phyloP scores from a whole-genome alignment of 2,888 invertebrate species.

The Colostygia pectinataria region DNA sequence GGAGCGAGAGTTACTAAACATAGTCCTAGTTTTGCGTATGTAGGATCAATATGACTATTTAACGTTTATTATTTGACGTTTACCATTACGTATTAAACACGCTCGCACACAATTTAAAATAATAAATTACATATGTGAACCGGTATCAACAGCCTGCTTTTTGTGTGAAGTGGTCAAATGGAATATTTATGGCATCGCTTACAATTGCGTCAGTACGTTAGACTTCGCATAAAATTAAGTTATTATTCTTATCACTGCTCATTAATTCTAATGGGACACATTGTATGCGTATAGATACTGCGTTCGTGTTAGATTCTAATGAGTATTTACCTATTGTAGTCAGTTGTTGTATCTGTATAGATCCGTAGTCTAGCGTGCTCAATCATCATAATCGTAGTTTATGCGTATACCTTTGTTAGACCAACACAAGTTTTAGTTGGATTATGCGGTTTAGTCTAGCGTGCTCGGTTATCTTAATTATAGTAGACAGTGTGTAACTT shows the following conservation, averaged over 20 bases:
- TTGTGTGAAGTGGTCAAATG: conserved; percentile 8
- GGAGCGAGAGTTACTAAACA: too few species aligned
- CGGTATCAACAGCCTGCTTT: neutral
- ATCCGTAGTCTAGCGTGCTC: too few species aligned
- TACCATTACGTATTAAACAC: neutral
- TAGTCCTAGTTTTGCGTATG: too few species aligned
- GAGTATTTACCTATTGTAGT: neutral
- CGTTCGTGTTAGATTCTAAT: conserved; percentile 16
- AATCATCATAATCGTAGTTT: too few species aligned
- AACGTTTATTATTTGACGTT: neutral
- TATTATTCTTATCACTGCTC: conserved; percentile 28
- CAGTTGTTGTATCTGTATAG: too few species aligned
- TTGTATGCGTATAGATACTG: conserved; percentile 8
- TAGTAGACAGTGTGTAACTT: too few species aligned
- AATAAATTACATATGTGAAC: neutral
- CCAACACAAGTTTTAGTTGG: too few species aligned
- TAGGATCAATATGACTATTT: too few species aligned
- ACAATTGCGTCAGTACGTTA: conserved; percentile 25
- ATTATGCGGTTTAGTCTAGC: too few species aligned
- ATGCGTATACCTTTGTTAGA: too few species aligned
- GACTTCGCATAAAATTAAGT: conserved; percentile 27
- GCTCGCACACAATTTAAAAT: too few species aligned
- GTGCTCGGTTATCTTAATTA: too few species aligned
- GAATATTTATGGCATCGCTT: conserved; percentile 29
- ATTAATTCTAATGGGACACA: conserved; percentile 21